Evolutionary conservation across 1,140 invertebrate species (phyloP).

Genomic region (Eupeodes corollae): DNA sequence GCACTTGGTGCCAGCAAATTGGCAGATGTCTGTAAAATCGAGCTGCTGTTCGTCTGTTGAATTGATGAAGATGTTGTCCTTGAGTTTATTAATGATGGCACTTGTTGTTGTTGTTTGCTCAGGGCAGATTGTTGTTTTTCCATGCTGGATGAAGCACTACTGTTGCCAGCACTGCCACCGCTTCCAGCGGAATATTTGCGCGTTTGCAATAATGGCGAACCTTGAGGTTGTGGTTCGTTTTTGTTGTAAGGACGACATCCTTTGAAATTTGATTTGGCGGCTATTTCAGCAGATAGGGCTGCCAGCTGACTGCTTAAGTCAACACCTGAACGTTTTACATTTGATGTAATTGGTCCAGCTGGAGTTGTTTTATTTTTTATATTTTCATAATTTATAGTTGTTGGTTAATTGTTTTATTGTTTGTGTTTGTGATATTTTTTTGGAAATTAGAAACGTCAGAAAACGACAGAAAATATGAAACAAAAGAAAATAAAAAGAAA

Average conservation of each 20-base stretch:
- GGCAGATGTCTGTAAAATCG: not conserved
- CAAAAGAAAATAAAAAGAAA: no score
- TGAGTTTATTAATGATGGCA: not conserved
- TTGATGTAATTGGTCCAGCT: not conserved
- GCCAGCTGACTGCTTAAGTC: slow-evolving; percentile 1
- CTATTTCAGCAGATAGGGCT: not conserved
- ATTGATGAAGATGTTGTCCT: not conserved
- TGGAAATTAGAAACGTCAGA: no score
- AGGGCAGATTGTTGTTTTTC: no score
- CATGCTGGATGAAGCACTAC: not conserved
- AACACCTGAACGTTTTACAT: not conserved
- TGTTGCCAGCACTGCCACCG: not conserved
- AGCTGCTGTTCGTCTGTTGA: not conserved
- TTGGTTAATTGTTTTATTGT: no score
- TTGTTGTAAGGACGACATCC: not conserved
- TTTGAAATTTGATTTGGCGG: slow-evolving; percentile 2
- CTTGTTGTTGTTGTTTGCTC: not conserved
- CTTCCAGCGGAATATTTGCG: not conserved
- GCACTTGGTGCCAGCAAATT: slow-evolving; percentile 1
- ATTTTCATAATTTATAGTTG: no score
- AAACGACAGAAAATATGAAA: no score
- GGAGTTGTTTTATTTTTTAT: no score
- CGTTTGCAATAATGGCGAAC: not conserved
- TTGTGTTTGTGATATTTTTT: no score
- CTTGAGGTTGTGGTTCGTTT: not conserved